Base-by-base conservation (phyloP, 2,797 vertebrate genomes). In the Todus mexicanus region DNA sequence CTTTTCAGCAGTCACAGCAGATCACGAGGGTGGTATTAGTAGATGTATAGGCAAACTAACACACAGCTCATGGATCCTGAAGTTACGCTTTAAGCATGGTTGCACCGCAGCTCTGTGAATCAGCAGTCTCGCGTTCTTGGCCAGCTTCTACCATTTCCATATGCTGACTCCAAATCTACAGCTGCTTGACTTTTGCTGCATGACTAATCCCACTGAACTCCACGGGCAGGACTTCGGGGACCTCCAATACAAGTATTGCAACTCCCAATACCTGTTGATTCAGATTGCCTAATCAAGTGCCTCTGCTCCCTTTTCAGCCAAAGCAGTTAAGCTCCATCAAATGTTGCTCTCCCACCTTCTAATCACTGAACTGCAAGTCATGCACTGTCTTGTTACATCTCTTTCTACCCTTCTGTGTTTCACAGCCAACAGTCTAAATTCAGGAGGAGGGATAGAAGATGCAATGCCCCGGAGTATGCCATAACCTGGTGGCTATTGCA, bases 91-190 rank as follows among this genome's bases (percentile, higher is more conserved):
- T 57, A 73, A 59, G 68, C 63, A 53, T 3, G 9, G 47, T 17
- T 94, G 56, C 74, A 89, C 60, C 77, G 93, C 40, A 91, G 65
- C 68, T 85, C 53, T 74, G 40, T 90, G 87, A 87, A 65, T 87
- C 84, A 87, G 56, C 65, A 87, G 31, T 33, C 65, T 50, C 12
- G 21, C 3, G 6, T 47, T 92, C 64, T 56, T 64, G 84, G 33
- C 72, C 48, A 79, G 0, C 60, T 77, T 84, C 72, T 56, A 57
- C 33, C 26, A 71, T 45, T 77, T 87, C 40, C 61, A 78, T 61
- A 74, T 29, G 72, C 50, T 29, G 54, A 65, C 31, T 93, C 25
- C 33, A 71, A 48, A 89, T 54, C 72, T 57, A 65, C 60, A 76
- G 56, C 71, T 79, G 59, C 63, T 87, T 79, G 37, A 73, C 48